Evolutionary conservation across 2,888 invertebrate genomes (phyloP), one percentile per base, ranked within the genome.

Genomic region (Orgyia antiqua): DNA sequence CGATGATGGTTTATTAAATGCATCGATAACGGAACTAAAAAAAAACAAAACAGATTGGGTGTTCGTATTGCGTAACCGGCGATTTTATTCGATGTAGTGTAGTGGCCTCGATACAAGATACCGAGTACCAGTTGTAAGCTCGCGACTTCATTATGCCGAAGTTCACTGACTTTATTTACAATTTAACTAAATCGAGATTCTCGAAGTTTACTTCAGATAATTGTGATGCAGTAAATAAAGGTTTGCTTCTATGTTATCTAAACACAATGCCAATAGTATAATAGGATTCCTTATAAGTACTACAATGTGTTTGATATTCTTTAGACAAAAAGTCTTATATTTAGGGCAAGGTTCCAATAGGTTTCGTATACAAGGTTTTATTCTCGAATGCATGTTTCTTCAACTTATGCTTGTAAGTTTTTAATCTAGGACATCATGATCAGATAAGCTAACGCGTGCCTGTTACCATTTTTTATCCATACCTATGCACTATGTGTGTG

Each of bases 81-180:
- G 57, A 68, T 68, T 67, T 74, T 70, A 70, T 72, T 68, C 58
- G 60, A 58, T 65, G 63, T 66, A 65, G 58, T 58, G 58, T 48
- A n/a, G 38, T 62, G 71, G 65, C 68, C 68, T 58, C 61, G 54
- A 64, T 70, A 59, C 62, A 38, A 59, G 57, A 62, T 53, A 51
- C 62, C 43, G 40, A 51, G 54, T 52, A 51, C 55, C 51, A 60
- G 55, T 53, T 51, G 56, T 49, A 6, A 50, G 50, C 59, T 60
- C 52, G 65, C 65, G 60, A 69, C 63, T 68, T 62, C 55, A 67
- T 67, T 66, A 58, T 56, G 43, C 38, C 44, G 49, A 58, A 57
- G 66, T 65, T 67, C 61, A 58, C 62, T 62, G 66, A 58, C 58
- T 61, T 57, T 58, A 52, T 57, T 54, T 54, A 49, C 43, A 47